Base-by-base conservation (phyloP, 2,888 invertebrate genomes). In the Polymixis flavicincta region DNA sequence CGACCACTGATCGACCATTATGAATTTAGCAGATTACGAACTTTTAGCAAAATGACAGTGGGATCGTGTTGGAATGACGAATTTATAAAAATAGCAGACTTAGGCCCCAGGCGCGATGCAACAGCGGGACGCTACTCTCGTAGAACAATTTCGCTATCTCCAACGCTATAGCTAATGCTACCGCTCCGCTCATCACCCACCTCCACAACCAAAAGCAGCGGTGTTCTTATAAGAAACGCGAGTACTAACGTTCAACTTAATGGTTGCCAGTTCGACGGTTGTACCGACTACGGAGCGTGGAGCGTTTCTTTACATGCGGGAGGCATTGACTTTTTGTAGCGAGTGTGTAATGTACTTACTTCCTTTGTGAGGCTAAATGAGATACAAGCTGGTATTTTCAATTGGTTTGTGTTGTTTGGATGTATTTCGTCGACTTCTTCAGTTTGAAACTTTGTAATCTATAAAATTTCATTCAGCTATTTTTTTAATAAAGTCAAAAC, bases 171-270 rank as follows among this genome's bases (percentile, higher is more conserved):
- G n/a, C n/a, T n/a, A n/a, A 9, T 25, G 22, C 60, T 4, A 1
- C 45, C 76, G 74, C 85, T 80, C 59, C 54, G 55, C 71, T 55
- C 9, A 5, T 69, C 61, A 66, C 65, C 11, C 4, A 42, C 3
- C 25, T 57, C 14, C 22, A 22, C 13, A 66, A 13, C 76, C 60
- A 52, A 50, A 69, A 83, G 48, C 67, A 66, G 55, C 42, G 42
- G 73, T 83, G 78, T 80, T 74, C 69, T 80, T 69, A 80, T 84
- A 89, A 89, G 89, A 90, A 89, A 89, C 85, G 85, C 85, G 85
- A 87, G 84, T 71, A 78, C 60, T 54, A 73, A 70, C 87, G 87
- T 84, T 88, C 86, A 86, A 84, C 76, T 84, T 88, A 91, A 91
- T 91, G 90, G 88, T 82, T 82, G 86, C 89, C 76, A 78, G 84